Evolutionary conservation across 2,797 vertebrate genomes (phyloP).

Genomic region (Borostomias antarcticus): DNA sequence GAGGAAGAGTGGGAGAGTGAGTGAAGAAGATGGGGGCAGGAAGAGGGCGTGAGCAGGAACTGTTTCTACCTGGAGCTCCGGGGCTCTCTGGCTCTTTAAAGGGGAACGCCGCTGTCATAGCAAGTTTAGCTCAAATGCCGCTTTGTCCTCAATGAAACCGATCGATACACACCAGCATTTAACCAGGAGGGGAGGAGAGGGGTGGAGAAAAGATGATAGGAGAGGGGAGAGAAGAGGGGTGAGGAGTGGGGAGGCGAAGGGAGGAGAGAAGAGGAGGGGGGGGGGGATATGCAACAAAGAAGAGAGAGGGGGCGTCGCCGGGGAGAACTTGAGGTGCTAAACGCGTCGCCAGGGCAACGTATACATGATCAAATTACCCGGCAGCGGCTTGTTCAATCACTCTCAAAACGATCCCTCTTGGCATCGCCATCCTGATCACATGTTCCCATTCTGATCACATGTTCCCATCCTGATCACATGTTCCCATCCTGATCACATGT

Average conservation of each 20-base stretch:
- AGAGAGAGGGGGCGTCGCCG: neutral
- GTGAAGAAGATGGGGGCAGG: neutral
- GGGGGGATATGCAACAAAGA: conserved; percentile 10
- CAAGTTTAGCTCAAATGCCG: conserved; percentile 38
- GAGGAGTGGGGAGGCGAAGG: conserved; percentile 31
- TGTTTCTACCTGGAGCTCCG: conserved; percentile 55
- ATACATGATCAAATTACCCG: conserved; percentile 53
- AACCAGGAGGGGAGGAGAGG: conserved; percentile 38
- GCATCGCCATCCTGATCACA: neutral
- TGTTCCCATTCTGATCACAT: no score
- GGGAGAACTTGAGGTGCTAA: conserved; percentile 40
- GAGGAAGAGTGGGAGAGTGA: conserved; percentile 18
- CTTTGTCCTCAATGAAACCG: no score
- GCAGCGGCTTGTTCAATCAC: conserved; percentile 57
- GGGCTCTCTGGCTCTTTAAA: conserved; percentile 70
- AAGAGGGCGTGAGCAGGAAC: conserved; percentile 52
- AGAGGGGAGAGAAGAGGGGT: conserved; percentile 22
- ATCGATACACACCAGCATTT: no score
- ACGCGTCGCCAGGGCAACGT: conserved; percentile 51
- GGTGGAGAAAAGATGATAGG: neutral
- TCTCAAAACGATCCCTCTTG: conserved; percentile 41
- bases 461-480: no score
- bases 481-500: no score
- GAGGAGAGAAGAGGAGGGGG: conserved; percentile 23
- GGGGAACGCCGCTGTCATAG: no score